Evolutionary conservation across 2,113 vertebrate genomes (phyloP), one percentile per base, ranked within the genome.

Genomic region (Poecile atricapillus): DNA sequence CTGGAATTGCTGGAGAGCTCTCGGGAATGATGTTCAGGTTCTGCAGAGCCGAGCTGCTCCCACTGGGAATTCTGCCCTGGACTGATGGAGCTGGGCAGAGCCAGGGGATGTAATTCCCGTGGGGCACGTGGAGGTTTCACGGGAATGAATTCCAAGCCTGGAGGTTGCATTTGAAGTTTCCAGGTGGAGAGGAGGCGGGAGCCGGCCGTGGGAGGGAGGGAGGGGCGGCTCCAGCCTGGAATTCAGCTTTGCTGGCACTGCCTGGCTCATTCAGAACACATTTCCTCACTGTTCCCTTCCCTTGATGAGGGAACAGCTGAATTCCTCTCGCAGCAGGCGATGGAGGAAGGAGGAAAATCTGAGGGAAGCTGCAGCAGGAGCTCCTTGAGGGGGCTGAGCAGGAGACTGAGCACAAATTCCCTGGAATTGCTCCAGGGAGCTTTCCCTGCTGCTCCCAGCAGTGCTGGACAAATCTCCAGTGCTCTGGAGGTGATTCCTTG

Each of bases 41-140:
- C 43, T 46, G 69, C 49, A 44, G 73, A 64, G 84, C 65, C 27
- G 12, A 60, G 63, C 69, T 53, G 28, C 13, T 44, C 27, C n/a
- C 22, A 21, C 18, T 5, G 21, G 75, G 80, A 46, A 22, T n/a
- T 83, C 21, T 49, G 28, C n/a, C 70, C 87, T 7, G 53, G 33
- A 17, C 3, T 15, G 25, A 30, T n/a, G 64, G 30, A 83, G 25
- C 59, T 30, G 60, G 50, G 49, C 49, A 47, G 35, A 69, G n/a
- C 31, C 33, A 28, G n/a, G 14, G 47, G 60, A 14, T 79, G 58
- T 0, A 0, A n/a, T 28, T 77, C 15, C 64, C 7, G 0, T 2
- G 56, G 52, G 55, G 78, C 68, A 24, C 11, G 62, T 20, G 24
- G 78, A 6, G 3, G 27, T 63, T 30, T 53, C 76, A n/a, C 8